Percentiles rank a stretch among this genome's conserved stretches.
These are phyloP conservation scores for Ammospiza nelsoni DNA, from an alignment of 2,113 vertebrate species.

Conservation along the genomic window DNA sequence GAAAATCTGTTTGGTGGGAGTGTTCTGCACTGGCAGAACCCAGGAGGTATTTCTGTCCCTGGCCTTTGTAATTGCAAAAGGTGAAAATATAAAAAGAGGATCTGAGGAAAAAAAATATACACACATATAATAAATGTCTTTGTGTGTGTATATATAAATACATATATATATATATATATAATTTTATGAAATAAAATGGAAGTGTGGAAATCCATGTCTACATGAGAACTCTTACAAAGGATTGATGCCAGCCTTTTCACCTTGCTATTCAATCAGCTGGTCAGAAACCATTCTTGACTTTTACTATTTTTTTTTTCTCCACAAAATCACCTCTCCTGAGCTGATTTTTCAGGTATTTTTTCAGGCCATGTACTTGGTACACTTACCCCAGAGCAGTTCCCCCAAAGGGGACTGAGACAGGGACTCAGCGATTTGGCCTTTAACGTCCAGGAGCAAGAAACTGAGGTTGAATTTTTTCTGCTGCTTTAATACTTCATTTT, in stretches of 20 bases:
- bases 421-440: neutral
- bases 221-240: slow-evolving; percentile 36
- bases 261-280: neutral
- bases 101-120: neutral
- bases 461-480: neutral
- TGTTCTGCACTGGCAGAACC: slow-evolving; percentile 51
- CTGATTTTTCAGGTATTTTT: neutral
- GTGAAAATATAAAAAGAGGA: slow-evolving; percentile 37
- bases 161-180: neutral
- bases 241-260: neutral
- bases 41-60: slow-evolving; percentile 58
- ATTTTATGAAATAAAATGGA: slow-evolving; percentile 53
- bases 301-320: neutral
- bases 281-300: neutral
- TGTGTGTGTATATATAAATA: slow-evolving; percentile 48
- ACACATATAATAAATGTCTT: slow-evolving; percentile 29
- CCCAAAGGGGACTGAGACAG: neutral
- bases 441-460: neutral
- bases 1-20: slow-evolving; percentile 64
- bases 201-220: neutral
- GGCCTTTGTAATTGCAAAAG: slow-evolving; percentile 57
- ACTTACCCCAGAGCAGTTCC: neutral
- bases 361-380: neutral
- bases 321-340: neutral
- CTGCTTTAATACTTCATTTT: neutral